phyloP scores from a whole-genome alignment of 2,113 vertebrate species.

The Chinchilla lanigera region DNA sequence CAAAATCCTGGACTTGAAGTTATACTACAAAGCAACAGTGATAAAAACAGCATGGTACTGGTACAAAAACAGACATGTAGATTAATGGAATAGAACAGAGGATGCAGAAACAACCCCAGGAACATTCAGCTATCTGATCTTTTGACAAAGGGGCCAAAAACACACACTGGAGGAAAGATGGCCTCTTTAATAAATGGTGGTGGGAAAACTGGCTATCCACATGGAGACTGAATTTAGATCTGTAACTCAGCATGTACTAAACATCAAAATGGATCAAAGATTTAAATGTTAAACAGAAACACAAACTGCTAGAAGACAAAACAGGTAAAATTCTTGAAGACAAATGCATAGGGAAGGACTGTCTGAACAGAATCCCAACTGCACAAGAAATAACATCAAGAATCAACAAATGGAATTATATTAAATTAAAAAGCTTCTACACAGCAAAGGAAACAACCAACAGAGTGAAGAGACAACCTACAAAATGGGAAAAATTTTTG shows the following conservation, averaged over 20 bases:
- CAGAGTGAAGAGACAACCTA: neutral
- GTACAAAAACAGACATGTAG: neutral
- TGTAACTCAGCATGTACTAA: neutral
- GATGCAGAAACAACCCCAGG: neutral
- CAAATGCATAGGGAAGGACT: neutral
- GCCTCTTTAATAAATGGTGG: neutral
- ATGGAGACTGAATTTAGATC: neutral
- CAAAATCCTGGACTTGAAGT: neutral
- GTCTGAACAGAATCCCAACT: neutral
- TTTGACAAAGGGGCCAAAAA: neutral
- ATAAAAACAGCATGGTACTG: neutral
- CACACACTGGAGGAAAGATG: neutral
- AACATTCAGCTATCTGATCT: neutral
- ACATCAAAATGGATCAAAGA: neutral
- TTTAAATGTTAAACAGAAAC: neutral
- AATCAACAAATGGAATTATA: neutral
- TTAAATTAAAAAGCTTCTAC: neutral
- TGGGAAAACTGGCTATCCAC: neutral
- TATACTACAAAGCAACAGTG: neutral
- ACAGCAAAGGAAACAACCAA: neutral
- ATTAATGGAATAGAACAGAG: neutral
- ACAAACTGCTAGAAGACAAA: neutral
- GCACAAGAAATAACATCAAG: neutral
- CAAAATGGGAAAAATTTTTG: neutral
- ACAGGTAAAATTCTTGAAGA: neutral